phyloP scores from a whole-genome alignment of 1,140 invertebrate species.

The Listronotus oregonensis region DNA sequence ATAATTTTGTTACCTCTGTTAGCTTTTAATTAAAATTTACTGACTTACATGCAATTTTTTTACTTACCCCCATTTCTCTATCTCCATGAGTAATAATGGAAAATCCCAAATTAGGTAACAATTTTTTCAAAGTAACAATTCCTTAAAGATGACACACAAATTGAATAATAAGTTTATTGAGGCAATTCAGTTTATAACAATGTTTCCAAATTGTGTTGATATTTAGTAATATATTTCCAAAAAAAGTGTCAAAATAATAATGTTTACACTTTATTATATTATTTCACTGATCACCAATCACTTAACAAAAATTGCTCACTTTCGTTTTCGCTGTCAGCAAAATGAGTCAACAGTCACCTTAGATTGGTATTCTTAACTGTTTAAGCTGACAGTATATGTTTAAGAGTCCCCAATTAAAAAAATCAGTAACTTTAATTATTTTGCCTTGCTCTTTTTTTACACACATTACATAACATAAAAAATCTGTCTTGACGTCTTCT shows the following conservation, averaged over 20 bases:
- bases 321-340: constrained; percentile 18
- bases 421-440: neutral
- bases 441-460: too few species aligned
- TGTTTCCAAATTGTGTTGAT: too few species aligned
- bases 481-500: too few species aligned
- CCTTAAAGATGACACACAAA: neutral
- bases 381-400: constrained; percentile 10
- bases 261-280: neutral
- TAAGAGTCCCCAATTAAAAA: neutral
- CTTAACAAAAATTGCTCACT: constrained; percentile 19
- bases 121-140: too few species aligned
- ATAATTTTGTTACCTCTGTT: too few species aligned
- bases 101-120: too few species aligned
- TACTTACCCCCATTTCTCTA: constrained; percentile 9
- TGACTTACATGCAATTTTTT: too few species aligned
- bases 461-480: too few species aligned
- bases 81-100: neutral
- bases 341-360: constrained; percentile 28
- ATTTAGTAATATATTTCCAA: too few species aligned
- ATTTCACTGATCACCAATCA: neutral
- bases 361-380: constrained; percentile 17
- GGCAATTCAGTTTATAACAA: too few species aligned
- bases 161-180: neutral
- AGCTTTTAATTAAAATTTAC: too few species aligned
- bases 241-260: too few species aligned